Conservation (phyloP, 2,888 invertebrate species). For the Xestoiulus laeticollis region DNA sequence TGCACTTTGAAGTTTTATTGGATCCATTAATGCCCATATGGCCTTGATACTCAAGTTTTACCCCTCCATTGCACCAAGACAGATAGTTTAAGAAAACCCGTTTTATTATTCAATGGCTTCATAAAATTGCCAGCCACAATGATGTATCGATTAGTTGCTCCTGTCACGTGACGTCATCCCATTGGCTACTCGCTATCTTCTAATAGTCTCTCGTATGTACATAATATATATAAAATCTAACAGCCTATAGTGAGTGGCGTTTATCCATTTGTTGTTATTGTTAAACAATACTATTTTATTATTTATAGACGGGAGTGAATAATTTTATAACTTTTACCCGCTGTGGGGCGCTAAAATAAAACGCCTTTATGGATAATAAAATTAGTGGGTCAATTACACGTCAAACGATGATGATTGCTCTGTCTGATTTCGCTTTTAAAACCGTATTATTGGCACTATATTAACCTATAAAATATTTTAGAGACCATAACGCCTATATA, state of each 20-base stretch:
- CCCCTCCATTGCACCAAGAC: neutral
- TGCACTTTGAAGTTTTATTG: neutral
- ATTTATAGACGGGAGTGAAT: neutral
- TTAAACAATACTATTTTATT: neutral
- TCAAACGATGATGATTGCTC: conserved; percentile 25
- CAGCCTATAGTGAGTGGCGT: too few relatives aligned
- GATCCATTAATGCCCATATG: neutral
- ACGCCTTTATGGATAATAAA: conserved; percentile 48
- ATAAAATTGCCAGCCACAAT: neutral
- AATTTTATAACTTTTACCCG: neutral
- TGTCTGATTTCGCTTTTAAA: neutral
- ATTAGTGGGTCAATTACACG: conserved; percentile 45
- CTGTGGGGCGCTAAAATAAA: conserved; percentile 23
- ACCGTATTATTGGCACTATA: neutral
- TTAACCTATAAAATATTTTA: neutral
- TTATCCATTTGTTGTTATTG: neutral
- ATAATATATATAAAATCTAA: neutral
- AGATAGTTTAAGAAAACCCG: neutral
- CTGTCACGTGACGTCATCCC: neutral
- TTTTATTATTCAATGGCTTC: neutral
- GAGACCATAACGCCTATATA: neutral
- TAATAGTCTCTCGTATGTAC: neutral
- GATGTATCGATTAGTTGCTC: neutral
- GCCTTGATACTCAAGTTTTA: neutral
- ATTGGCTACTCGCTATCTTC: neutral